These are phyloP conservation scores for Beaufortia kweichowensis DNA, from an alignment of 2,113 vertebrate species.

Conservation along the genomic window DNA sequence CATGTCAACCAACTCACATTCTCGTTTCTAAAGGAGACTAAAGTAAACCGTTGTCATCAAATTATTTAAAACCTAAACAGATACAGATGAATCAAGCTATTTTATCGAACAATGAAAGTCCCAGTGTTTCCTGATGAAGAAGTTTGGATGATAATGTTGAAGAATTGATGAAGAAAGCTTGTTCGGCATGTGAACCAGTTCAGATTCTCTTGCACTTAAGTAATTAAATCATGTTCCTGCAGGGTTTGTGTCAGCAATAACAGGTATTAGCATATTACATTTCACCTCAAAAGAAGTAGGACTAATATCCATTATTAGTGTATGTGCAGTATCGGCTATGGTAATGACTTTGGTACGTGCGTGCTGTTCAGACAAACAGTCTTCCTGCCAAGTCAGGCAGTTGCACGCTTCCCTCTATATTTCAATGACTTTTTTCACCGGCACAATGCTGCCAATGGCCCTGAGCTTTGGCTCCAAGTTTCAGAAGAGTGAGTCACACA, in stretches of 20 bases:
- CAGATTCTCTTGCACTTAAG: conserved; percentile 55
- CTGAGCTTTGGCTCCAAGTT: conserved; percentile 53
- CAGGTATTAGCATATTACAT: conserved; percentile 54
- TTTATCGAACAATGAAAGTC: neutral
- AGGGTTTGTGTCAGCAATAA: conserved; percentile 58
- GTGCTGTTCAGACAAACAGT: conserved; percentile 46
- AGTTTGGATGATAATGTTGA: neutral
- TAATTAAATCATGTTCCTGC: conserved; percentile 58
- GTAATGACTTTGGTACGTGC: conserved; percentile 49
- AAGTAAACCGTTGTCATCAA: neutral
- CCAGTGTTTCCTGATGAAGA: neutral
- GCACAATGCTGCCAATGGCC: conserved; percentile 57
- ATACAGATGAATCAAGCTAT: neutral
- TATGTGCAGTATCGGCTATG: conserved; percentile 42
- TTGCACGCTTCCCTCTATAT: conserved; percentile 44
- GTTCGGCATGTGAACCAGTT: neutral
- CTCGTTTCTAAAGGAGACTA: neutral
- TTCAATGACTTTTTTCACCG: conserved; percentile 40
- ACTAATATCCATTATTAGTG: conserved; percentile 56
- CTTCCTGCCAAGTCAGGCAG: conserved; percentile 55
- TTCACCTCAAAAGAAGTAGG: conserved; percentile 45
- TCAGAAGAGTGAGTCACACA: conserved; percentile 65
- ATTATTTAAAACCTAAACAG: neutral
- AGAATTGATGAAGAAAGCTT: neutral
- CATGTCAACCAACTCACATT: neutral